phyloP scores from a whole-genome alignment of 92 coral and sea anemone species.

The Palythoa heliodiscus region DNA sequence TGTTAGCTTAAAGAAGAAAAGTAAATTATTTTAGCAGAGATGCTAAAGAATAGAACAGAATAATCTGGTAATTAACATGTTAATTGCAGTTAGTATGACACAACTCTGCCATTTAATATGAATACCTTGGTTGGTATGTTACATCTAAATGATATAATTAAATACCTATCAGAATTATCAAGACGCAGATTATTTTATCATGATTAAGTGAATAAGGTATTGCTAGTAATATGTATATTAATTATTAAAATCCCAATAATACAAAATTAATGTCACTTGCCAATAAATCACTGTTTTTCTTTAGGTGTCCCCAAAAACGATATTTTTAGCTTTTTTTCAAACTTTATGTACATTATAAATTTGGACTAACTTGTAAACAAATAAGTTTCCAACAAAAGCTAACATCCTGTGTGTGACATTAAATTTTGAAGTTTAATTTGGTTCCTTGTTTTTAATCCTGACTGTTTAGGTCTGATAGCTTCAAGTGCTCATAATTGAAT shows the following conservation, averaged over 20 bases:
- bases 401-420: neutral
- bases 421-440: neutral
- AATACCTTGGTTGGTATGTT: neutral
- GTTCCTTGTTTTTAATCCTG: neutral
- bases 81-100: neutral
- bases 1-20: too few species aligned
- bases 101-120: neutral
- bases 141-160: neutral
- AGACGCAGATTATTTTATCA: neutral
- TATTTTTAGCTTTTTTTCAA: neutral
- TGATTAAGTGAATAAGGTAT: neutral
- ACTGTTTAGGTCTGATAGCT: neutral
- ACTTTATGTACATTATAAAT: neutral
- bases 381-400: neutral
- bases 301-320: neutral
- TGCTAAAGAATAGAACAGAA: too few species aligned
- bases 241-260: neutral
- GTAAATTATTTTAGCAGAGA: too few species aligned
- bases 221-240: neutral
- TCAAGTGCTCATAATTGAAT: too few species aligned
- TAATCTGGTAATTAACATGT: too few species aligned
- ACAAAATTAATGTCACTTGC: neutral
- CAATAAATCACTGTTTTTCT: too few species aligned
- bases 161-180: too few species aligned
- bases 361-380: slow-evolving; percentile 20